Percentiles rank a stretch among this genome's conserved stretches.
Evolutionary conservation across 2,113 vertebrate genomes (phyloP).

Genomic region (Mus pahari): DNA sequence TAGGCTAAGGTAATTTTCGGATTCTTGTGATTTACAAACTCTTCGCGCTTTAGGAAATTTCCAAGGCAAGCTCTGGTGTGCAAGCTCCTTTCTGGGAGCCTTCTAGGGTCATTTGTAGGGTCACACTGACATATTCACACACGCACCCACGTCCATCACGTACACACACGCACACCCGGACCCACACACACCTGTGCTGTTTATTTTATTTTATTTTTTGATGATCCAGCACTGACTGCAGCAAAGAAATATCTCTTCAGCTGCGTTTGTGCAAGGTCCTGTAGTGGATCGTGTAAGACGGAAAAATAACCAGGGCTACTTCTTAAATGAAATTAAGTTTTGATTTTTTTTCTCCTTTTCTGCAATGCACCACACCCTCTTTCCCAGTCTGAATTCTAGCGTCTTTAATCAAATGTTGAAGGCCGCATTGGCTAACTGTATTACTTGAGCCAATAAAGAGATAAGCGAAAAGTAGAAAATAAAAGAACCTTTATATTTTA

Average conservation of each 20-base stretch:
- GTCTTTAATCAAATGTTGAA: neutral
- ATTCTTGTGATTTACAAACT: conserved; percentile 50
- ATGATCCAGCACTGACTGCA: neutral
- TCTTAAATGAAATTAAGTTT: neutral
- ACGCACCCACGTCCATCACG: conserved; percentile 60
- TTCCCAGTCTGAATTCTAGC: neutral
- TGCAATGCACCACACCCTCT: neutral
- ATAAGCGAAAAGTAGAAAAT: neutral
- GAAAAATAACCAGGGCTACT: neutral
- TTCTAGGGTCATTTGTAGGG: conserved; percentile 15
- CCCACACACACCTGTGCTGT: conserved; percentile 37
- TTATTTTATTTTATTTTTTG: neutral
- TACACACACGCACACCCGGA: conserved; percentile 40
- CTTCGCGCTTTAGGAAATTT: conserved; percentile 59
- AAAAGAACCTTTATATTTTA: neutral
- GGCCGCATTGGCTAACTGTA: neutral
- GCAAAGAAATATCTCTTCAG: conserved; percentile 4
- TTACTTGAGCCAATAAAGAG: neutral
- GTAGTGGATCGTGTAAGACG: neutral
- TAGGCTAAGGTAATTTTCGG: neutral
- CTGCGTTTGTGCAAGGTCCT: neutral
- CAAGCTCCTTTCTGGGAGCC: neutral
- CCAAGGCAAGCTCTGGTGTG: neutral
- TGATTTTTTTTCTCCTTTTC: neutral
- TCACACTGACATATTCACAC: conserved; percentile 16